phyloP scores from a whole-genome alignment of 2,888 invertebrate species.

The Ceramica pisi region DNA sequence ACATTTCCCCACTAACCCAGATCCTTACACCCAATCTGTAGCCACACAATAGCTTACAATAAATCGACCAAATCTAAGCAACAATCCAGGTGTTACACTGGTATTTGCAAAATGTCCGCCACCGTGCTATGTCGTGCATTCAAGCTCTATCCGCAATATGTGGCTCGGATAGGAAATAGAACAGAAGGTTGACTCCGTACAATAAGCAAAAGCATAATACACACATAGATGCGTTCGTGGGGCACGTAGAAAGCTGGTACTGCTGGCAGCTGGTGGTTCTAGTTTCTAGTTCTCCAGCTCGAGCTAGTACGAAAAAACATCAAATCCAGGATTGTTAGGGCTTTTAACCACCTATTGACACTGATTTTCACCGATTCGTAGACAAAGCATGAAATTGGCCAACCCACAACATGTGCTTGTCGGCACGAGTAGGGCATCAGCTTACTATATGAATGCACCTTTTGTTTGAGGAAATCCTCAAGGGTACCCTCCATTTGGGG shows the following conservation, averaged over 20 bases:
- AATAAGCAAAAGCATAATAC: not conserved
- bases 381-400: no score
- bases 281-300: no score
- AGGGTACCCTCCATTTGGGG: no score
- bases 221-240: not conserved
- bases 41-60: slow-evolving; percentile 61
- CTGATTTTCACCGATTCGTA: not conserved
- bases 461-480: no score
- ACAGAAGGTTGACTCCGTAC: slow-evolving; percentile 12
- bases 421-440: no score
- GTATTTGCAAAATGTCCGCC: slow-evolving; percentile 74
- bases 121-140: slow-evolving; percentile 65
- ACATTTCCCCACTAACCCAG: slow-evolving; percentile 42
- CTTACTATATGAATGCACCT: no score
- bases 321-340: no score
- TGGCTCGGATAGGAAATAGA: not conserved
- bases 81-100: slow-evolving; percentile 68
- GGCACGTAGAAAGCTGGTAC: no score
- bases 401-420: no score
- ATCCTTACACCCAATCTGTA: slow-evolving; percentile 56
- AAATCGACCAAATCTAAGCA: slow-evolving; percentile 68
- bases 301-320: no score
- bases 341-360: not conserved
- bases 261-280: no score
- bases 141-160: slow-evolving; percentile 77